Conservation (phyloP, 2,113 vertebrate species). For the Epinephelus cyanopodus region DNA sequence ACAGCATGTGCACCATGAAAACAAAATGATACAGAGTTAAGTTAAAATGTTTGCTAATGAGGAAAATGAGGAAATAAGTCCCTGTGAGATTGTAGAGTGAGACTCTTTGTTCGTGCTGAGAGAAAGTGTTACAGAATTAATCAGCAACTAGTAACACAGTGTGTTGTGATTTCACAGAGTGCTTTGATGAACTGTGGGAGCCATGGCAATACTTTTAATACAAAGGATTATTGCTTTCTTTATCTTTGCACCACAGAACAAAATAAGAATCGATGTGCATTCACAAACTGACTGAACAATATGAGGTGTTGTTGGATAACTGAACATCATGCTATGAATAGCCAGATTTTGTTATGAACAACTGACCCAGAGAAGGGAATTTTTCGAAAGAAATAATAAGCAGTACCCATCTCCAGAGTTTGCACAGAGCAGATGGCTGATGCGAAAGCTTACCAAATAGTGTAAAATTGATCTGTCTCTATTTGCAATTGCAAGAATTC, state of each 20-base stretch:
- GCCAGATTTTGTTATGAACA: slow-evolving; percentile 53
- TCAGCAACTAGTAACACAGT: slow-evolving; percentile 54
- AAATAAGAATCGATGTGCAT: slow-evolving; percentile 67
- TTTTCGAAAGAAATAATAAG: slow-evolving; percentile 45
- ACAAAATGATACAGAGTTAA: slow-evolving; percentile 1
- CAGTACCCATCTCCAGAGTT: slow-evolving; percentile 26
- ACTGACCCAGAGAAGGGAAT: slow-evolving; percentile 40
- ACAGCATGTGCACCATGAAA: background rate
- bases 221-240: slow-evolving; percentile 72
- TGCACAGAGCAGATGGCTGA: slow-evolving; percentile 45
- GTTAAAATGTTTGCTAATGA: slow-evolving; percentile 53
- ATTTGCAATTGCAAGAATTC: slow-evolving; percentile 56
- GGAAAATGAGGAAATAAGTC: slow-evolving; percentile 41
- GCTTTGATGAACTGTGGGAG: slow-evolving; percentile 60
- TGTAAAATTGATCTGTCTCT: slow-evolving; percentile 49
- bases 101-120: slow-evolving; percentile 53
- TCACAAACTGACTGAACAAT: slow-evolving; percentile 69
- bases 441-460: slow-evolving; percentile 36
- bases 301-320: slow-evolving; percentile 64
- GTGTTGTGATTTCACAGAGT: slow-evolving; percentile 56
- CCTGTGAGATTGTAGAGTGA: slow-evolving; percentile 19
- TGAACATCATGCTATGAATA: slow-evolving; percentile 47
- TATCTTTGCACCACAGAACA: slow-evolving; percentile 64
- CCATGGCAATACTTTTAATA: slow-evolving; percentile 62
- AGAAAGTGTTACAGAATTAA: slow-evolving; percentile 68